Conservation (phyloP, 2,888 invertebrate species). For the Leptogaster cylindrica region DNA sequence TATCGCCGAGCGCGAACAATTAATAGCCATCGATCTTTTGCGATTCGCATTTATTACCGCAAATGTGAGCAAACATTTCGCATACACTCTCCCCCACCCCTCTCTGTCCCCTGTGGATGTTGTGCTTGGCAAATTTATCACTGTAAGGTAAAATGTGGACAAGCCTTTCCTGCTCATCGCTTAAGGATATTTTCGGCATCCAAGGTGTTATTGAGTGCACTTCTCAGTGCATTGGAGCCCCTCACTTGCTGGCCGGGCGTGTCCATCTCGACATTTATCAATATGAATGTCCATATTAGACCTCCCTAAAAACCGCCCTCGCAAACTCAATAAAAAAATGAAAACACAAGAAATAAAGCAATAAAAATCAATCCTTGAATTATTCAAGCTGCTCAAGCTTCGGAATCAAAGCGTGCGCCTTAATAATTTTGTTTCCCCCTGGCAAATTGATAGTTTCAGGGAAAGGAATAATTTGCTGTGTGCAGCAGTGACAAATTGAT, state of each 20-base stretch:
- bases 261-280: conserved; percentile 49
- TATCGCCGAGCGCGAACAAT: not conserved
- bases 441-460: conserved; percentile 36
- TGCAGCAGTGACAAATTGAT: conserved; percentile 29
- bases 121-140: conserved; percentile 45
- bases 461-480: conserved; percentile 33
- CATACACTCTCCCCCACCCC: not conserved
- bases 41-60: not conserved
- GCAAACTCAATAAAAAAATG: conserved; percentile 40
- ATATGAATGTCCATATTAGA: conserved; percentile 49
- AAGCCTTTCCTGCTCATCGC: conserved; percentile 43
- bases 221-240: no score
- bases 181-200: conserved; percentile 42
- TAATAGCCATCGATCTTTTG: conserved; percentile 22
- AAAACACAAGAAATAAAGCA: conserved; percentile 6
- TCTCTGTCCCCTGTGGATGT: not conserved
- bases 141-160: conserved; percentile 40
- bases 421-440: conserved; percentile 31
- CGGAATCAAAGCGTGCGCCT: conserved; percentile 29
- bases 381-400: conserved; percentile 1
- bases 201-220: conserved; percentile 29
- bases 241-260: conserved; percentile 48
- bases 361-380: not conserved
- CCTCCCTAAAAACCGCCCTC: conserved; percentile 48
- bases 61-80: not conserved